These are phyloP conservation scores for Phasia obesa DNA, from an alignment of 2,888 invertebrate species.

Conservation along the genomic window DNA sequence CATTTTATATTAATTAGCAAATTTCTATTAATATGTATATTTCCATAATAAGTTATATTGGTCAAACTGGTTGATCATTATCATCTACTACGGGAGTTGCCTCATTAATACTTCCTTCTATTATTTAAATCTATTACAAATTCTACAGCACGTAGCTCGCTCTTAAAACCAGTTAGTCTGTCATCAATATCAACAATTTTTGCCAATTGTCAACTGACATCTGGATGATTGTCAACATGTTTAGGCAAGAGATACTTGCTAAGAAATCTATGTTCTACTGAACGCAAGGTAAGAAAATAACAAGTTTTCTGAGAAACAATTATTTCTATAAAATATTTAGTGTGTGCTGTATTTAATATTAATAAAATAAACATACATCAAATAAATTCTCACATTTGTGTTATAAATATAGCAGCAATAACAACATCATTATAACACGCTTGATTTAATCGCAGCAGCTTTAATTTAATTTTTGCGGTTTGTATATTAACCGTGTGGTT, in stretches of 20 bases:
- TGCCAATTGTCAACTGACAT: constrained; percentile 17
- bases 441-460: constrained; percentile 74
- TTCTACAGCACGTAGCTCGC: not conserved
- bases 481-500: constrained; percentile 26
- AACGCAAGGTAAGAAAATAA: not conserved
- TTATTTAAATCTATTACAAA: constrained; percentile 31
- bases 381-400: constrained; percentile 46
- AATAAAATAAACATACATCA: constrained; percentile 1
- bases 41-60: constrained; percentile 17
- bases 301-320: constrained; percentile 32
- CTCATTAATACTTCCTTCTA: constrained; percentile 37
- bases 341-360: constrained; percentile 34
- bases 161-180: constrained; percentile 32
- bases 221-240: constrained; percentile 37
- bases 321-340: constrained; percentile 28
- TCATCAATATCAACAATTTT: not conserved
- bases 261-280: not conserved
- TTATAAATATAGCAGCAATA: constrained; percentile 7
- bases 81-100: constrained; percentile 40
- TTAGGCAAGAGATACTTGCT: constrained; percentile 4
- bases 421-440: constrained; percentile 50
- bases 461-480: constrained; percentile 63
- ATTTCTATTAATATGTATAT: constrained; percentile 14
- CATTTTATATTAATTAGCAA: not conserved
- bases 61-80: constrained; percentile 28